Evolutionary conservation across 2,888 invertebrate species (phyloP), one percentile per base, ranked within the genome.

Genomic region (Caenorhabditis japonica): DNA sequence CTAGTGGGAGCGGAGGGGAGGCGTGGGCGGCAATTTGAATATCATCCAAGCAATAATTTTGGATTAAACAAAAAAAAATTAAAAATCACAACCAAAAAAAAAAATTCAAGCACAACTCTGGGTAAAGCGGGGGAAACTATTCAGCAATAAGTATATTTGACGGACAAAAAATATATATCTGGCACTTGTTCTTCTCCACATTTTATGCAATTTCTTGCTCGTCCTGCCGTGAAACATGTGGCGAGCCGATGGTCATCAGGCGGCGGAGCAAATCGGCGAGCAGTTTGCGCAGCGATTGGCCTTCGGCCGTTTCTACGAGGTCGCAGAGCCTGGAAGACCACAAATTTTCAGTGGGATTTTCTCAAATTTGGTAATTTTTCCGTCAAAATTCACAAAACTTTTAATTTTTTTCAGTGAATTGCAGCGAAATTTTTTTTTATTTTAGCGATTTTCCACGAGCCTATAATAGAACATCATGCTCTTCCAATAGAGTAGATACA

Each of bases 291-390:
- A 81, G 58, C 10, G 25, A 10, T 30, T 59, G 64, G 0, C 75
- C 76, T 61, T 81, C 81, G 19, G 76, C 79, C 4, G 76, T 76
- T 43, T 74, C 75, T 8, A 81, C 75, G 10, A 81, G 64, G 46
- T 81, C 76, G 43, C 81, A 81, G 10, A 81, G 60, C 33, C 64
- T 70, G 44, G 4, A 62, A 56, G n/a, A 12, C 15, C 1, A 25
- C 7, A 3, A 10, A 34, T 38, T 27, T 47, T 15, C 25, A 4
- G 3, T 46, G 2, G n/a, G 8, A 25, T 4, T 30, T 3, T 13
- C 1, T 8, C 13, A 2, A 7, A 41, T 8, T 41, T 41, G 17
- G 19, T 41, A 17, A 19, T 41, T 41, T 17, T 15, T n/a, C n/a
- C n/a, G n/a, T n/a, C n/a, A n/a, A n/a, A n/a, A n/a, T n/a, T n/a